These are phyloP conservation scores for Hapalemur alaotrensis DNA, from an alignment of 2,797 vertebrate genomes.

Conservation along the genomic window DNA sequence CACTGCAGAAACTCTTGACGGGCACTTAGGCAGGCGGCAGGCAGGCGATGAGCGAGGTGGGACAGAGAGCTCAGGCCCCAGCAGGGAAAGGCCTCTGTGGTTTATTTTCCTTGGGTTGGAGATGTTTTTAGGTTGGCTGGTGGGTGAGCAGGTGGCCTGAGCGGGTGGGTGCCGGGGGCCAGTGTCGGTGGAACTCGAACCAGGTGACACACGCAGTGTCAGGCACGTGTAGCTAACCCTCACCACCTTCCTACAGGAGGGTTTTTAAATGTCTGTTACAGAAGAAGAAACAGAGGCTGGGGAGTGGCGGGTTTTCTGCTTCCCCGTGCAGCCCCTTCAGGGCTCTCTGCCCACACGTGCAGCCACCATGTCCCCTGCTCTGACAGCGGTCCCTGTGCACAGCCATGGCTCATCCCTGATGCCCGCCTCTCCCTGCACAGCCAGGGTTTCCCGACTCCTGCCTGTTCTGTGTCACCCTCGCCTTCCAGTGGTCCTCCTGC, in stretches of 20 bases:
- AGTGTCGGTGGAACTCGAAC: background rate
- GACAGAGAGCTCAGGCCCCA: background rate
- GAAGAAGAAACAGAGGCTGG: background rate
- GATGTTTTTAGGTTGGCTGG: background rate
- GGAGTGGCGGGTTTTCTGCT: background rate
- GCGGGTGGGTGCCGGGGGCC: background rate
- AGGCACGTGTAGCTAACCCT: background rate
- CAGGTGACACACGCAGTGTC: background rate
- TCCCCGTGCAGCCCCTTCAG: accelerated
- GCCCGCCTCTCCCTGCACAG: background rate
- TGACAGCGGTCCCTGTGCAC: accelerated
- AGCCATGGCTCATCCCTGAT: background rate
- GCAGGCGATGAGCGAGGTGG: constrained; percentile 74
- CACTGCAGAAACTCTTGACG: constrained; percentile 62
- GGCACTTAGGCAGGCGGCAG: constrained; percentile 59
- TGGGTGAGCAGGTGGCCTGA: constrained; percentile 31
- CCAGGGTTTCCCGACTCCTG: background rate
- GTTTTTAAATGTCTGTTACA: background rate
- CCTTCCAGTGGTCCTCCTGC: background rate
- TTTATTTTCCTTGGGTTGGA: constrained; percentile 54
- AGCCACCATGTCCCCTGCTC: background rate
- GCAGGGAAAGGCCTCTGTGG: background rate
- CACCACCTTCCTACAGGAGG: background rate
- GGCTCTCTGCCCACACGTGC: background rate
- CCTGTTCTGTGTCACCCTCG: background rate